These are phyloP conservation scores for Saturnia pavonia DNA, from an alignment of 2,888 invertebrate genomes.

Conservation along the genomic window DNA sequence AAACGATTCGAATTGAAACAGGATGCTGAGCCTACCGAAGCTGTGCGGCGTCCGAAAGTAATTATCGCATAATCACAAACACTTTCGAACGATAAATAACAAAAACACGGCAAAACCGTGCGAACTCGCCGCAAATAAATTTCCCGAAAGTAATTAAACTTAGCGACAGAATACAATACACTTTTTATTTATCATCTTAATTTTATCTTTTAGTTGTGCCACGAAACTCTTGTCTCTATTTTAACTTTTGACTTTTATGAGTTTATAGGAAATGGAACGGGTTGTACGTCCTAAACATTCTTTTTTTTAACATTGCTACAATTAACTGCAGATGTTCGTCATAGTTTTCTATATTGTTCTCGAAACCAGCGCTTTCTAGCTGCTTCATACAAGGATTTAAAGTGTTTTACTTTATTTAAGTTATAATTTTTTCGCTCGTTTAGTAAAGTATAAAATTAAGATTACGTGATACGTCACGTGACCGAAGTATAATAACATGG, in stretches of 20 bases:
- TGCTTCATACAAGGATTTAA: not conserved
- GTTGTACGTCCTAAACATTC: not conserved
- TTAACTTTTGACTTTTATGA: constrained; percentile 1
- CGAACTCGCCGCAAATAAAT: constrained; percentile 10
- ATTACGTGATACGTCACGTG: too few relatives aligned
- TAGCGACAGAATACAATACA: constrained; percentile 29
- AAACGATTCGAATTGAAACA: constrained; percentile 2
- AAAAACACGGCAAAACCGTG: constrained; percentile 7
- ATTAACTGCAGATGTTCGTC: not conserved
- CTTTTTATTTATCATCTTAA: constrained; percentile 31
- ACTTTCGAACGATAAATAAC: constrained; percentile 14
- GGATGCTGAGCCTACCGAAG: constrained; percentile 3
- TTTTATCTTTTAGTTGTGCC: constrained; percentile 16
- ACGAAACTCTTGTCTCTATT: not conserved
- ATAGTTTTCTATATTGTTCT: not conserved
- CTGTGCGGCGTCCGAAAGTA: not conserved
- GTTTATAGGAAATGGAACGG: constrained; percentile 7
- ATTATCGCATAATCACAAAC: constrained; percentile 11
- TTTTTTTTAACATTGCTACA: not conserved
- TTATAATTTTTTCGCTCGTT: too few relatives aligned
- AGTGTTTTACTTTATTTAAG: too few relatives aligned
- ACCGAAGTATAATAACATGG: too few relatives aligned
- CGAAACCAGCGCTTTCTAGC: not conserved
- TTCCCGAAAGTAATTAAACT: constrained; percentile 36
- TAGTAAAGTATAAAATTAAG: too few relatives aligned